Base-by-base conservation (phyloP, 2,113 vertebrate genomes). In the Equus quagga region DNA sequence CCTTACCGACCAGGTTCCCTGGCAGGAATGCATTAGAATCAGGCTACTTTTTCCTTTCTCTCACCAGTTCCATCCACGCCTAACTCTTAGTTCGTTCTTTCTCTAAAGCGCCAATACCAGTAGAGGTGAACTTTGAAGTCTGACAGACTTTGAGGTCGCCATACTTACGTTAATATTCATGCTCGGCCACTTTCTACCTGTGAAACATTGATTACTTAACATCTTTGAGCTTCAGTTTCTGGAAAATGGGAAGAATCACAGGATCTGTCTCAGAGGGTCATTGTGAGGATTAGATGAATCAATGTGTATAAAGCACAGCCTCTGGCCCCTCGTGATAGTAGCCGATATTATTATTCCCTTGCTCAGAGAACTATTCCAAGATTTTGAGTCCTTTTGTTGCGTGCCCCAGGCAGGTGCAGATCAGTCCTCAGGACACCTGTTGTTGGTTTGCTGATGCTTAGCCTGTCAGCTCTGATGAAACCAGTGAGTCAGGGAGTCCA, bases 81-180 rank as follows among this genome's bases (percentile, higher is more conserved):
- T 86, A 92, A 26, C 11, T 8, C 46, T 84, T 21, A 17, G 8
- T n/a, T 97, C 46, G 12, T 96, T 95, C 56, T 85, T 82, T 69
- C n/a, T 85, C 28, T 8, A 18, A 46, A 36, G 19, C 9, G 11
- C 44, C 51, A 44, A 13, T 33, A 73, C 18, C 10, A 62, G 41
- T 11, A 51, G 56, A 89, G 9, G 51, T 85, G 8, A 76, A 85
- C n/a, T 54, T 9, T 33, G 88, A 91, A 49, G n/a, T 64, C 0
- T 8, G 28, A 18, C 23, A 24, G 36, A 23, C 58, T 84, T 80
- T 56, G 28, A 85, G 46, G 10, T 82, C 72, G 85, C 44, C 21
- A 24, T 31, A 5, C 12, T 33, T 56, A 19, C 21, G 3, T 41
- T n/a, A 19, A 18, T n/a, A 78, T 36, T 76, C 70, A 85, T 60